phyloP scores from a whole-genome alignment of 2,888 invertebrate species.

The Drosophila kambysellisi region DNA sequence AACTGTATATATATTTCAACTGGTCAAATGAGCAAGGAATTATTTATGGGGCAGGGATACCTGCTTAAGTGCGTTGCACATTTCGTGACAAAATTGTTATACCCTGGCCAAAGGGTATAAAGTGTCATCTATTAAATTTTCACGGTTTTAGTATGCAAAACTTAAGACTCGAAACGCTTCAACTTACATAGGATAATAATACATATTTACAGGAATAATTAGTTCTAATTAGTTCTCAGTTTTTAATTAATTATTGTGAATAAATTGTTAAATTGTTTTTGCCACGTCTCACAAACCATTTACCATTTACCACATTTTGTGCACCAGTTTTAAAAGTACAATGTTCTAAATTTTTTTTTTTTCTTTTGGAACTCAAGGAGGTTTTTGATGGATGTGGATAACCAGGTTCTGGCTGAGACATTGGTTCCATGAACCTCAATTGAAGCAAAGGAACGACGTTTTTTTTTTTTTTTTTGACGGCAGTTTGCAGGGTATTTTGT shows the following conservation, averaged over 20 bases:
- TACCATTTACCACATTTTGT: neutral
- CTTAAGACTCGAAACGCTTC: neutral
- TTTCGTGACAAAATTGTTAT: neutral
- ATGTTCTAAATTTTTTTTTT: neutral
- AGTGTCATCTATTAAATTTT: constrained; percentile 25
- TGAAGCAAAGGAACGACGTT: neutral
- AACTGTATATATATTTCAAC: neutral
- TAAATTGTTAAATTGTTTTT: neutral
- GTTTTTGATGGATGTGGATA: neutral
- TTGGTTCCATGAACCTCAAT: neutral
- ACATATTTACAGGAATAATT: neutral
- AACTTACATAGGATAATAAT: constrained; percentile 1
- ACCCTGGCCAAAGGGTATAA: neutral
- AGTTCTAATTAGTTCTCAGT: neutral
- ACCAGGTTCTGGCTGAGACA: neutral
- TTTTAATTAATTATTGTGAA: neutral
- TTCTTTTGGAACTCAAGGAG: too few species aligned
- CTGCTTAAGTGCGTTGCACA: neutral
- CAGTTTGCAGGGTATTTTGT: constrained; percentile 11
- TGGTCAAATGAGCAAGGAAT: neutral
- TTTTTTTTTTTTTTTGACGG: neutral
- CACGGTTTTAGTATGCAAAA: constrained; percentile 36
- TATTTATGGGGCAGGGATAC: neutral
- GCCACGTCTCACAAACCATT: too few species aligned
- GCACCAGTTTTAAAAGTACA: neutral